A percentile compares a stretch with the other conserved stretches of the same genome.
phyloP scores from a whole-genome alignment of 2,797 vertebrate species.

The Parambassis ranga region DNA sequence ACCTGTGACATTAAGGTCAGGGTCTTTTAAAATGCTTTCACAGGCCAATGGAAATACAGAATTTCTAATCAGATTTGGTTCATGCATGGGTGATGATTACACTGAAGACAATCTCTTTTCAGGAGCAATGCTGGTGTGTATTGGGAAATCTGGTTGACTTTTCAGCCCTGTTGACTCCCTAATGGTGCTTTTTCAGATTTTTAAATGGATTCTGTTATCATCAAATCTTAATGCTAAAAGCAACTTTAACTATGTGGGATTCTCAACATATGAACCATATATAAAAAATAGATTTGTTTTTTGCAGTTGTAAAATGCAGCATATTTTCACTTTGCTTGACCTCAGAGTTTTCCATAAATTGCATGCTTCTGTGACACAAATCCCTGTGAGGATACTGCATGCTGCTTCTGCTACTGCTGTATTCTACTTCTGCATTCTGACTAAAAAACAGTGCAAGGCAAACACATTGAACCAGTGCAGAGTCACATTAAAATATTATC shows the following conservation, averaged over 20 bases:
- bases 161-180: not conserved
- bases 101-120: constrained; percentile 1
- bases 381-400: not conserved
- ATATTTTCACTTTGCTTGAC: not conserved
- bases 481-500: constrained; percentile 8
- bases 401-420: not conserved
- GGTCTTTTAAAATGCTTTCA: not conserved
- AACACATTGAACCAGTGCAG: not conserved
- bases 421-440: not conserved
- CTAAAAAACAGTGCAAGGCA: not conserved
- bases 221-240: constrained; percentile 45
- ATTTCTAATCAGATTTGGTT: not conserved
- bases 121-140: not conserved
- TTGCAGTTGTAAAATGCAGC: not conserved
- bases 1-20: too few species aligned
- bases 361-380: not conserved
- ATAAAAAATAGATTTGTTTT: constrained; percentile 14
- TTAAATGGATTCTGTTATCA: constrained; percentile 13
- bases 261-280: not conserved
- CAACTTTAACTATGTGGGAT: not conserved
- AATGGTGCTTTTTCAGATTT: constrained; percentile 4
- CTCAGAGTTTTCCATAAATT: constrained; percentile 2
- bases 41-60: not conserved
- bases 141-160: not conserved
- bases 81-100: too few species aligned